A percentile compares a stretch with the other conserved stretches of the same genome.
Conservation (phyloP, 2,888 invertebrate genomes). For the Dicyrtomina minuta region DNA sequence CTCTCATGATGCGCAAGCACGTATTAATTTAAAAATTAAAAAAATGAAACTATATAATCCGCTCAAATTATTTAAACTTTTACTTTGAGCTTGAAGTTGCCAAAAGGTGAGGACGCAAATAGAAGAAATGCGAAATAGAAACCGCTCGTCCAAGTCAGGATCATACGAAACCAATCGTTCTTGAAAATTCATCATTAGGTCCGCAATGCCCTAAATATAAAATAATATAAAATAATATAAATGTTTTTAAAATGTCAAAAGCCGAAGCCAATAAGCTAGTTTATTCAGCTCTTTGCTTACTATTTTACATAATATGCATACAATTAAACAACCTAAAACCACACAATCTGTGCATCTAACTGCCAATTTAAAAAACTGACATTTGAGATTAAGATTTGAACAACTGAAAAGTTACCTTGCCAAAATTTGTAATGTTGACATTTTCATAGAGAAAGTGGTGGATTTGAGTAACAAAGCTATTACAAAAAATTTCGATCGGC, state of each 20-base stretch:
- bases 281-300: no score
- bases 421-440: constrained; percentile 41
- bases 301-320: not conserved
- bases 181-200: constrained; percentile 45
- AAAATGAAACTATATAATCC: not conserved
- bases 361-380: no score
- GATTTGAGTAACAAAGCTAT: constrained; percentile 42
- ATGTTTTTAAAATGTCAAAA: not conserved
- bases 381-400: not conserved
- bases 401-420: constrained; percentile 37
- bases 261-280: not conserved
- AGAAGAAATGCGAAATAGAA: constrained; percentile 44
- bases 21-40: no score
- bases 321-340: no score
- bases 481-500: constrained; percentile 44
- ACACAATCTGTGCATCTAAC: no score
- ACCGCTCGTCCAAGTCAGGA: constrained; percentile 45
- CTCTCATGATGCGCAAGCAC: not conserved
- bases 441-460: constrained; percentile 46
- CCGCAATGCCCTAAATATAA: constrained; percentile 32
- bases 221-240: constrained; percentile 26
- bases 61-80: not conserved
- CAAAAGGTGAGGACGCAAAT: constrained; percentile 47
- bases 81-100: constrained; percentile 45
- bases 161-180: constrained; percentile 42